Evolutionary conservation across 2,113 vertebrate genomes (phyloP), one percentile per base, ranked within the genome.

Genomic region (Lathamus discolor): DNA sequence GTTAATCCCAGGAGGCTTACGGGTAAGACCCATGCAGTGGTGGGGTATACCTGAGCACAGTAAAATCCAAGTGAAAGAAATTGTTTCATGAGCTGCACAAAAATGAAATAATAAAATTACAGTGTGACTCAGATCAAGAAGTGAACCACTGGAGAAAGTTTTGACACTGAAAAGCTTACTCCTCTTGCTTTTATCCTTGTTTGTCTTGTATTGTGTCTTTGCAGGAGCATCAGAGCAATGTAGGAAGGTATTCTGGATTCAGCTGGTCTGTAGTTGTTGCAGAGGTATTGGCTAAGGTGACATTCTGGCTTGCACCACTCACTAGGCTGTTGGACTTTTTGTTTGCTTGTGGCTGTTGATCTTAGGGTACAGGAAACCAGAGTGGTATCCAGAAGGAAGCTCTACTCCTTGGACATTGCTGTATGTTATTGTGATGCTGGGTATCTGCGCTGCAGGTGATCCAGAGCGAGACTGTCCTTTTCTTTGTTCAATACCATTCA

Each of bases 381-480:
- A 93, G 61, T 55, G 92, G 75, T 91, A 85, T 72, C 68, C 77
- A 43, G 83, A 93, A 93, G 87, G 68, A 62, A 75, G 63, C 19
- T 96, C 89, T 74, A 19, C 67, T 77, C 75, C 90, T 73, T 97
- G 96, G 57, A n/a, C 43, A 14, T 69, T 94, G 89, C 93, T 97
- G 93, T 88, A 96, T 18, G 93, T 96, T 90, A 97, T 35, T 77
- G 94, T 92, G 76, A 97, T 97, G 62, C 73, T 97, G 75, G 97
- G 95, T 82, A 96, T 96, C 86, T 95, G 93, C 51, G 92, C 84
- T 91, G 96, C 49, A 72, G 87, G 19, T 62, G 61, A 11, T 74
- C 44, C 6, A 2, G 78, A 73, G 17, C 29, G 55, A 84, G 61
- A 70, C 18, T 95, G 70, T 83, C 51, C 86, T 92, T 88, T 95